Evolutionary conservation across 92 coral and sea anemone genomes (phyloP), one percentile per base, ranked within the genome.

Genomic region (Diadumene lineata): DNA sequence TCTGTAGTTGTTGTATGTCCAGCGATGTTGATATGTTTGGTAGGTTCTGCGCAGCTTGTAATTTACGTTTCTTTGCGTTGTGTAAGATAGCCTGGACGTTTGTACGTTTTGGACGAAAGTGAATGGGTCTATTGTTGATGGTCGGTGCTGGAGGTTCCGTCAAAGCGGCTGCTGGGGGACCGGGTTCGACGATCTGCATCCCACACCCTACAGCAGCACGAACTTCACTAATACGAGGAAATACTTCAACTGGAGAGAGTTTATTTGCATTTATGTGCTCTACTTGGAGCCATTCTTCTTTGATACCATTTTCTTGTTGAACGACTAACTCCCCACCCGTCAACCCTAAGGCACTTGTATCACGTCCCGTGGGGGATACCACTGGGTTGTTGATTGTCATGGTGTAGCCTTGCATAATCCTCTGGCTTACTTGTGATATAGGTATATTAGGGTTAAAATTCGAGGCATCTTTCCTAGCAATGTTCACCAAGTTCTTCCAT

Each of bases 401-500:
- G n/a, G n/a, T n/a, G 29, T 64, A 75, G 61, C 80, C 80, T 50
- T 58, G 60, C 80, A 86, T 56, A 56, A 86, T 81, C 68, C 81
- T 76, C 60, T 86, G 83, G 68, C 90, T 86, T 26, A 82, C 80
- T 50, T 58, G 57, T 7, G 90, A 86, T 27, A 79, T 76, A 43
- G 80, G 79, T 56, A 69, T 71, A 23, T 76, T 58, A 2, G 90
- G 70, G 74, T 81, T 81, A 13, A 56, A 64, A 13, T 78, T 68
- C 18, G 68, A 30, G 1, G 82, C 66, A 70, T 90, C 92, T 61
- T 81, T 86, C 75, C 88, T 84, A 10, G 96, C 96, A 21, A 78
- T 82, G 6, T 86, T 75, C 25, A 90, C 92, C 96, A 90, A 87
- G 64, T 90, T 90, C 72, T 90, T 90, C 96, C 96, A 90, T 50